Evolutionary conservation across 2,888 invertebrate genomes (phyloP).

Genomic region (Lepidochrysops patricia): DNA sequence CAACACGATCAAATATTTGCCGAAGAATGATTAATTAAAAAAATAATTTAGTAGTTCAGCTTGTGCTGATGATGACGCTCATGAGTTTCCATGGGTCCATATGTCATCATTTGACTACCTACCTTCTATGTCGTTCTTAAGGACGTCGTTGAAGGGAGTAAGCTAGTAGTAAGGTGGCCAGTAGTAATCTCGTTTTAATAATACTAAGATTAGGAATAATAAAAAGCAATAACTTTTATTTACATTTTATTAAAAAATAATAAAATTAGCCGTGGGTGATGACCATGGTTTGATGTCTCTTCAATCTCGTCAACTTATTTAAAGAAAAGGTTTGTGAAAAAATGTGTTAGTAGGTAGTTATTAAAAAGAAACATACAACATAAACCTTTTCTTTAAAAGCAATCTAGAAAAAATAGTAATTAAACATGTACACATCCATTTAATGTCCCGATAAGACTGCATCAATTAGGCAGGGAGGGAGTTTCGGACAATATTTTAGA

Average conservation of each 20-base stretch:
- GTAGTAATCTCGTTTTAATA: background rate
- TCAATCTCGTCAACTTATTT: slow-evolving; percentile 32
- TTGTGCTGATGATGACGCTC: too few relatives aligned
- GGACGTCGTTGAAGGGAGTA: too few relatives aligned
- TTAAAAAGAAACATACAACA: background rate
- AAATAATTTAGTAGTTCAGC: too few relatives aligned
- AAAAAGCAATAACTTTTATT: slow-evolving; percentile 1
- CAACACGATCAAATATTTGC: too few relatives aligned
- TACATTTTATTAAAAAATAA: slow-evolving; percentile 18
- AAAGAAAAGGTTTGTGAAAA: slow-evolving; percentile 22
- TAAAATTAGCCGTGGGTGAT: background rate
- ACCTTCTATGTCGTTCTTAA: too few relatives aligned
- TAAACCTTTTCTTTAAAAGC: slow-evolving; percentile 18
- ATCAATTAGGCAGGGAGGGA: slow-evolving; percentile 47
- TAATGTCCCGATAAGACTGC: slow-evolving; percentile 15
- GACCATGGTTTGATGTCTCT: slow-evolving; percentile 21
- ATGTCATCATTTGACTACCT: too few relatives aligned
- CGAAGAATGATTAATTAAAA: too few relatives aligned
- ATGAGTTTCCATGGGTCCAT: too few relatives aligned
- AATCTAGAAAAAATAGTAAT: slow-evolving; percentile 13
- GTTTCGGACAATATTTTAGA: slow-evolving; percentile 35
- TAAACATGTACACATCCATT: slow-evolving; percentile 15
- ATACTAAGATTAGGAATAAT: background rate
- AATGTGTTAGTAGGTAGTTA: slow-evolving; percentile 12
- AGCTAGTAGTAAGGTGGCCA: too few relatives aligned